Base-by-base conservation (phyloP, 2,797 vertebrate genomes). In the Melanogrammus aeglefinus region DNA sequence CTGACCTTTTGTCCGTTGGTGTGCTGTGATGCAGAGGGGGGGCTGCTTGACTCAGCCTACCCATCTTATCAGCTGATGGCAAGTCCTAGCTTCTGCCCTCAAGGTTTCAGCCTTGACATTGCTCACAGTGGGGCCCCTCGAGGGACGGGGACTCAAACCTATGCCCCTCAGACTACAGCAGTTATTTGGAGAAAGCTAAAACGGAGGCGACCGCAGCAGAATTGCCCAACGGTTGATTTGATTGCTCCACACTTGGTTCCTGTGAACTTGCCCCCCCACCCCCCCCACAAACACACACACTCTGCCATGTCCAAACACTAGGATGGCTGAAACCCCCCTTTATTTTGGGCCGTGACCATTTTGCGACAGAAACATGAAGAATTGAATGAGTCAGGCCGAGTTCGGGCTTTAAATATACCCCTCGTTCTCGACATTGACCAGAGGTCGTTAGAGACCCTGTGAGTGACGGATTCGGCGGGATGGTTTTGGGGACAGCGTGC, bases 1-100 rank as follows among this genome's bases (percentile, higher is more conserved):
- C 14, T 85, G 86, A 75, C 86, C 88, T 83, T 87, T 81, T 77
- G 86, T 84, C 70, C 83, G 9, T 27, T 41, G 36, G 33, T 33
- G 21, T 38, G 57, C 8, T 84, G 76, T 86, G 84, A 83, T 69
- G 74, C 75, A 76, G 88, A 79, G 78, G 31, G 74, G 74, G 84
- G 86, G 85, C 84, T 86, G 81, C 81, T 86, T 83, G 87, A 82
- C 81, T 33, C 2, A 29, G 72, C 71, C 31, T 73, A 57, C 72
- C 35, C 38, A n/a, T 82, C 86, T 91, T 90, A 92, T 92, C 92
- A 85, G 83, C 10, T n/a, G 63, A 12, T 24, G 9, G 12, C 24
- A 12, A 12, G 12, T 10, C 63, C 63, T 3, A 12, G n/a, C 63
- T 69, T 27, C 12, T 12, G n/a, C 9, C 9, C n/a, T 81, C 79